These are phyloP conservation scores for Xiphophorus hellerii DNA, from an alignment of 2,113 vertebrate genomes.

Conservation along the genomic window DNA sequence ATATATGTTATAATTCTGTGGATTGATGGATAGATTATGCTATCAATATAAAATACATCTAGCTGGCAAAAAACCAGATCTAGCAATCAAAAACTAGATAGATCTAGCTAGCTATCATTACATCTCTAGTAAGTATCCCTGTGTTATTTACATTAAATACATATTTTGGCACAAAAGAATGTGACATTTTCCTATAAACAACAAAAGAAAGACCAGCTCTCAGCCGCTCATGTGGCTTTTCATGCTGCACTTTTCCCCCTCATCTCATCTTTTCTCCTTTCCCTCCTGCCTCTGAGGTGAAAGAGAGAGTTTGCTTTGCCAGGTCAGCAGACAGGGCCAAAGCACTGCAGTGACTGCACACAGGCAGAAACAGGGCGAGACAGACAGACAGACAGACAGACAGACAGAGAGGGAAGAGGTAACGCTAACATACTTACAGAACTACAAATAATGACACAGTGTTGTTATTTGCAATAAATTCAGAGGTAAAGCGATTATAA, in stretches of 20 bases:
- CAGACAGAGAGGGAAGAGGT: constrained; percentile 39
- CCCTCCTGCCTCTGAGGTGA: constrained; percentile 30
- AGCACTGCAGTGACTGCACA: constrained; percentile 67
- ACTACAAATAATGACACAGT: constrained; percentile 3
- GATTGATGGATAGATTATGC: too few relatives aligned
- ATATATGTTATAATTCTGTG: too few relatives aligned
- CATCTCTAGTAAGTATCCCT: not conserved
- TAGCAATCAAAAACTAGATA: too few relatives aligned
- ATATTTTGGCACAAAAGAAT: not conserved
- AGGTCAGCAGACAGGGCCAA: constrained; percentile 75
- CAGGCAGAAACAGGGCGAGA: not conserved
- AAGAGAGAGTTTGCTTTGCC: constrained; percentile 71
- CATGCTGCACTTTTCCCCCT: constrained; percentile 4
- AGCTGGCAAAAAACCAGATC: too few relatives aligned
- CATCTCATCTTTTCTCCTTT: constrained; percentile 4
- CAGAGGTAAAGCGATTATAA: not conserved
- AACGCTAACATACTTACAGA: constrained; percentile 36
- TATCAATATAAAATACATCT: too few relatives aligned
- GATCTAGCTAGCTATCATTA: too few relatives aligned
- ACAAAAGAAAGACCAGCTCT: not conserved
- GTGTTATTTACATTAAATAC: not conserved
- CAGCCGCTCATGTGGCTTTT: not conserved
- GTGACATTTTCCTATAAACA: not conserved
- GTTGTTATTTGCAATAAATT: constrained; percentile 9
- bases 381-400: not conserved